A percentile compares a stretch with the other conserved stretches of the same genome.
These are phyloP conservation scores for Propithecus perrieri DNA, from an alignment of 2,797 vertebrate genomes.

Conservation along the genomic window DNA sequence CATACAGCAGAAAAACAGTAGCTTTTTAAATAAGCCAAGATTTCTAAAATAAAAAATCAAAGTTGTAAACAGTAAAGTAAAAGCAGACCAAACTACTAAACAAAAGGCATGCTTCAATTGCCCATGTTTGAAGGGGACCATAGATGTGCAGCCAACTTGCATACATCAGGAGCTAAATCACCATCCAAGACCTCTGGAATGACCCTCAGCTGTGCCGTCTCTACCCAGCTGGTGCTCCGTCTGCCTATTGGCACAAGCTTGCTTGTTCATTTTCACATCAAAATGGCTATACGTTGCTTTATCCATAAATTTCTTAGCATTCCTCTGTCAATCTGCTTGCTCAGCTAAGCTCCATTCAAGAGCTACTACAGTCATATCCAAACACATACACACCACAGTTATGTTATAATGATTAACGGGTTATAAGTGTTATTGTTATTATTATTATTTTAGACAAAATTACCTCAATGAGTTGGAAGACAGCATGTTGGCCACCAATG, in stretches of 20 bases:
- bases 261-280: slow-evolving; percentile 36
- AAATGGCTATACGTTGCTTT: slow-evolving; percentile 5
- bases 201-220: slow-evolving; percentile 21
- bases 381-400: not conserved
- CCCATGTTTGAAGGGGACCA: not conserved
- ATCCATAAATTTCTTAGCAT: slow-evolving; percentile 41
- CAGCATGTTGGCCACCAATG: not conserved
- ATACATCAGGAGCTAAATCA: slow-evolving; percentile 4
- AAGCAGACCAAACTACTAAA: not conserved
- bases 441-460: not conserved
- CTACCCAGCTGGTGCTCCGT: slow-evolving; percentile 46
- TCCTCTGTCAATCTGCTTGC: not conserved
- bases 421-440: not conserved
- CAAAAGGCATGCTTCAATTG: not conserved
- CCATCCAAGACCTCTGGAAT: not conserved
- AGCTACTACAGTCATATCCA: not conserved
- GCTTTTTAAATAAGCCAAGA: slow-evolving; percentile 10
- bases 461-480: not conserved
- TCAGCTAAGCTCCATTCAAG: not conserved
- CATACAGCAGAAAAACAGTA: not conserved
- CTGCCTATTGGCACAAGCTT: slow-evolving; percentile 21
- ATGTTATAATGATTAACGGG: not conserved
- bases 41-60: slow-evolving; percentile 48
- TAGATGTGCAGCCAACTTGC: not conserved
- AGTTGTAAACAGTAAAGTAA: slow-evolving; percentile 41